Base-by-base conservation (phyloP, 2,888 invertebrate species). In the Andrena marginata region DNA sequence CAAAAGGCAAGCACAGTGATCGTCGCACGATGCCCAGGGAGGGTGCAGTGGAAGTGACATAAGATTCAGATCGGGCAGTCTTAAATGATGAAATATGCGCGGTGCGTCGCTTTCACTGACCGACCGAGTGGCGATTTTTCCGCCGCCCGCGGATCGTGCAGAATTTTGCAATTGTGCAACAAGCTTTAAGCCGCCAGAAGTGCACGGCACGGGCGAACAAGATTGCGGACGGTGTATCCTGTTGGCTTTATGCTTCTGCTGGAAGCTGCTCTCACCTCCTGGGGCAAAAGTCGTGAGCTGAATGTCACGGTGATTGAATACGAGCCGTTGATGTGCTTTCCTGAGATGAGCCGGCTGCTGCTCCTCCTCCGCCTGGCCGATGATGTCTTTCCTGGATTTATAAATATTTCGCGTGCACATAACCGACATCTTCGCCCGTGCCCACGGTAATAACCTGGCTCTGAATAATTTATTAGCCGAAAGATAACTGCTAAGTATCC, bases 231-330 rank as follows among this genome's bases (percentile, higher is more conserved):
- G 83, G 54, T 68, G 86, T 78, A 89, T 85, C 85, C 85, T 87
- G 86, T 84, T 82, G 79, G 77, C 72, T 87, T 73, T 75, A 80
- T 67, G 88, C 85, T 82, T 77, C 83, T 89, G 85, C 87, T 89
- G 88, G 90, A 87, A 89, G 91, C 90, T 89, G 89, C 92, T 92
- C 92, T 92, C 92, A 92, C 92, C 92, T 90, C 92, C 92, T 77
- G 90, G 90, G 92, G 92, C 92, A 90, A 92, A 90, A 90, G 89
- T 92, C 92, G 92, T 91, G 91, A 88, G 89, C 87, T 86, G 89
- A 92, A 91, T 92, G 92, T 92, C 92, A 92, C 89, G 89, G 91
- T 90, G 90, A 90, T 90, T 91, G 90, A 92, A 91, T 90, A 91
- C 90, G 80, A 87, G 77, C 83, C 81, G 81, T 68, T 88, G 84